A percentile compares a stretch with the other conserved stretches of the same genome.
Conservation (phyloP, 2,113 vertebrate species). For the Vidua macroura region DNA sequence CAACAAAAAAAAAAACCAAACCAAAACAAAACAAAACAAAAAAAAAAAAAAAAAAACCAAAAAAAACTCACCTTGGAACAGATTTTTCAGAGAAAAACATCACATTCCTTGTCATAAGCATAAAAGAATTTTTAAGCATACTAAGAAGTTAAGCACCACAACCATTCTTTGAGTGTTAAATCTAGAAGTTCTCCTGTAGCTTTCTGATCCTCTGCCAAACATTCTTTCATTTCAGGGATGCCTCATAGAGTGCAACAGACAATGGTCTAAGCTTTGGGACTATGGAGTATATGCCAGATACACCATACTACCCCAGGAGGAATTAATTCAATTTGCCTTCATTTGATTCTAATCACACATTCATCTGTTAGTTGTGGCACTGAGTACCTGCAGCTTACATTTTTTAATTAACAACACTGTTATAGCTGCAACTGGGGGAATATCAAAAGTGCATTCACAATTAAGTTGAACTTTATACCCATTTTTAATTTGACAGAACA, state of each 20-base stretch:
- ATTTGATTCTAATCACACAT: constrained; percentile 47
- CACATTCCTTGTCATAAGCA: not conserved
- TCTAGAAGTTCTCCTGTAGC: not conserved
- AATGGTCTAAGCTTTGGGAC: not conserved
- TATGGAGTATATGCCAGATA: not conserved
- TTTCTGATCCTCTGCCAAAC: not conserved
- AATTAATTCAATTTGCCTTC: constrained; percentile 53
- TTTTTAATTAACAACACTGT: constrained; percentile 41
- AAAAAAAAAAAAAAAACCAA: no score
- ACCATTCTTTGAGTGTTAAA: not conserved
- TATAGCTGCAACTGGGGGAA: constrained; percentile 4
- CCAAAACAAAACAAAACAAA: no score
- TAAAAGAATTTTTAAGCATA: not conserved
- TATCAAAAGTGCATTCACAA: constrained; percentile 25
- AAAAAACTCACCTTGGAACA: not conserved
- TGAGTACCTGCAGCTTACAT: constrained; percentile 23
- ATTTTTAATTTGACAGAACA: not conserved
- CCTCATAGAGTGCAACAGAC: not conserved
- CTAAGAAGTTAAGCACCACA: not conserved
- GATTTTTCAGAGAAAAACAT: not conserved
- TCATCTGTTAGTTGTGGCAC: constrained; percentile 13
- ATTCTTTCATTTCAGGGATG: not conserved
- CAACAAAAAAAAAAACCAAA: no score
- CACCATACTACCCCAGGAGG: not conserved
- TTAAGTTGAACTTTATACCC: not conserved